A percentile compares a stretch with the other conserved stretches of the same genome.
These are phyloP conservation scores for Temnothorax rugatulus DNA, from an alignment of 2,888 invertebrate species.

Conservation along the genomic window DNA sequence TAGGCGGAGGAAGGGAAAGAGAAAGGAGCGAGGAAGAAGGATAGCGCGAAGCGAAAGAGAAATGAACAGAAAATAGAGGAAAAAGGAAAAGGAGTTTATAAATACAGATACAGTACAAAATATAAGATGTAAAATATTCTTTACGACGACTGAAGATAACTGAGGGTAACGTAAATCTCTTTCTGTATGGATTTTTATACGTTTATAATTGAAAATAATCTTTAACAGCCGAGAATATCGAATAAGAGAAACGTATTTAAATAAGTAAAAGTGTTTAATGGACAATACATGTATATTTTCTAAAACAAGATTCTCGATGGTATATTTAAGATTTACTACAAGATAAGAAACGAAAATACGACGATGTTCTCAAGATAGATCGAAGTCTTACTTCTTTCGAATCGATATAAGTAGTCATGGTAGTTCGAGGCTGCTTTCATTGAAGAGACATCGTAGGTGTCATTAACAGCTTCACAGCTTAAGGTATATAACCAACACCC, in stretches of 20 bases:
- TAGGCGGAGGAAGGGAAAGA: neutral
- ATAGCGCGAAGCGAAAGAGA: slow-evolving; percentile 1
- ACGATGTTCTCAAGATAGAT: slow-evolving; percentile 6
- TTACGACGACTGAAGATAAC: slow-evolving; percentile 80
- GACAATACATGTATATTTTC: slow-evolving; percentile 6
- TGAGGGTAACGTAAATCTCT: slow-evolving; percentile 72
- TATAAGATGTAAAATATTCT: slow-evolving; percentile 64
- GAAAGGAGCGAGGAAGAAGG: neutral
- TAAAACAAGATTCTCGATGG: neutral
- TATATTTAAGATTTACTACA: neutral
- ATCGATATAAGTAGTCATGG: slow-evolving; percentile 28
- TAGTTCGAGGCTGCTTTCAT: slow-evolving; percentile 27
- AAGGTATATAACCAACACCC: slow-evolving; percentile 40
- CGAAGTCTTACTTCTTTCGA: neutral
- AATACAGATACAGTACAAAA: slow-evolving; percentile 61
- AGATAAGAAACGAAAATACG: neutral
- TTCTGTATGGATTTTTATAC: slow-evolving; percentile 26
- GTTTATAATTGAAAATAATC: slow-evolving; percentile 77
- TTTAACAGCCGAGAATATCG: slow-evolving; percentile 65
- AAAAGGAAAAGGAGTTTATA: slow-evolving; percentile 54
- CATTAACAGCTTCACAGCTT: slow-evolving; percentile 48
- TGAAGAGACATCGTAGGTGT: slow-evolving; percentile 45
- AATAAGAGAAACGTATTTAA: neutral
- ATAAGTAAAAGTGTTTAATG: neutral
- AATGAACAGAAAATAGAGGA: slow-evolving; percentile 54